Evolutionary conservation across 2,888 invertebrate genomes (phyloP), one percentile per base, ranked within the genome.

Genomic region (Pandemis heparana): DNA sequence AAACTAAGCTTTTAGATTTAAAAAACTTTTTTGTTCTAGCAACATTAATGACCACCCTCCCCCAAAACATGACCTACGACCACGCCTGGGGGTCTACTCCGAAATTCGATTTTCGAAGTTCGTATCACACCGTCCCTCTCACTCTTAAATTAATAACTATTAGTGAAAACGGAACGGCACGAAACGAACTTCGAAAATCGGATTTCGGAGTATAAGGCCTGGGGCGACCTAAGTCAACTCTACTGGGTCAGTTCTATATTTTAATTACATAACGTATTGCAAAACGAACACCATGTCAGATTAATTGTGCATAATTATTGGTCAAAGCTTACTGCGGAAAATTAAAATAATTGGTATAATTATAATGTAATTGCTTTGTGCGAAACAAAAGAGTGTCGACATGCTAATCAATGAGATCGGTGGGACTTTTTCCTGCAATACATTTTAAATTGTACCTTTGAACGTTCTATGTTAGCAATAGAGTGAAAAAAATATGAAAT

Each of bases 231-330:
- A 41, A 9, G 41, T 41, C 41, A 41, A 41, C 7, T 41, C 41
- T 41, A 41, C 41, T 41, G 41, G 41, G 9, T 1, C 41, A 41
- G n/a, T 5, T 12, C 69, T 51, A 39, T 39, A 48, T 61, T 62
- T 18, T n/a, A 38, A 8, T 73, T 73, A 73, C 59, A 48, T 63
- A 73, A 73, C 63, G 12, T 18, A n/a, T 59, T 59, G 56, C 62
- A 39, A 46, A 59, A 46, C 46, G 32, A 32, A 48, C 56, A 51
- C 23, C 12, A 14, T 68, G 72, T 68, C 72, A 59, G 67, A 18
- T 56, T 67, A 73, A 73, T 73, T 73, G 63, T 12, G 18, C 56
- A 68, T 73, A 73, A 73, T 73, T 63, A 73, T 59, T 63, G 72
- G 16, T 62, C 32, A 38, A 62, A 48, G 67, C 62, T 18, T 16